Conservation (phyloP, 1,140 invertebrate species). For the Cotesia vestalis region DNA sequence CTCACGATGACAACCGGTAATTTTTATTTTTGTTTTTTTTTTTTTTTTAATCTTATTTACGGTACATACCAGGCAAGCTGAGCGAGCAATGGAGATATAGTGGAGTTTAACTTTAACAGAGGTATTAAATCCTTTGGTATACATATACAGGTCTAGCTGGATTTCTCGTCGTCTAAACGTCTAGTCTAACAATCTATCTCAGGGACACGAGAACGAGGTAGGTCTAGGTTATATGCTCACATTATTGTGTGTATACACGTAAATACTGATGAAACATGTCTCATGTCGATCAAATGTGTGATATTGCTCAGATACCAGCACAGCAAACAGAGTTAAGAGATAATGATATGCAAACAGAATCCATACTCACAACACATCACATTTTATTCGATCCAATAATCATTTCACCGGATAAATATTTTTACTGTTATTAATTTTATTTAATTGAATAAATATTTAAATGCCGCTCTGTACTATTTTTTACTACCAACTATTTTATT, state of each 20-base stretch:
- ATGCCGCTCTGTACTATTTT: not conserved
- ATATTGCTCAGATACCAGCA: slow-evolving; percentile 22
- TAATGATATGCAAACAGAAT: slow-evolving; percentile 32
- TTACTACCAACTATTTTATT: not conserved
- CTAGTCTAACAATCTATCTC: slow-evolving; percentile 15
- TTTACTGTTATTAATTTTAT: not conserved
- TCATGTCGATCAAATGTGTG: slow-evolving; percentile 12
- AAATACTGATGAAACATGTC: not conserved
- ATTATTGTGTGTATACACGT: slow-evolving; percentile 8
- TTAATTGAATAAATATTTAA: no score
- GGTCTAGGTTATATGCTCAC: slow-evolving; percentile 6
- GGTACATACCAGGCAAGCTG: not conserved
- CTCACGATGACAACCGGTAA: slow-evolving; percentile 20
- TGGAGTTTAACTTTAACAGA: not conserved
- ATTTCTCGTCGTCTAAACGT: not conserved
- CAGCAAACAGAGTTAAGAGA: slow-evolving; percentile 27
- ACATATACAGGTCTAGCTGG: no score
- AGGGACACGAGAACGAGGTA: slow-evolving; percentile 18
- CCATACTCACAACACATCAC: not conserved
- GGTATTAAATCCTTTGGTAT: not conserved
- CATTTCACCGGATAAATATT: slow-evolving; percentile 15
- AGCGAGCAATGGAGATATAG: slow-evolving; percentile 1
- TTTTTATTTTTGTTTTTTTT: slow-evolving; percentile 22
- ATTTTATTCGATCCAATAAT: not conserved
- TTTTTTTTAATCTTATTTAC: not conserved